A percentile compares a stretch with the other conserved stretches of the same genome.
Conservation (phyloP, 1,140 invertebrate species). For the Zaprionus ornatus region DNA sequence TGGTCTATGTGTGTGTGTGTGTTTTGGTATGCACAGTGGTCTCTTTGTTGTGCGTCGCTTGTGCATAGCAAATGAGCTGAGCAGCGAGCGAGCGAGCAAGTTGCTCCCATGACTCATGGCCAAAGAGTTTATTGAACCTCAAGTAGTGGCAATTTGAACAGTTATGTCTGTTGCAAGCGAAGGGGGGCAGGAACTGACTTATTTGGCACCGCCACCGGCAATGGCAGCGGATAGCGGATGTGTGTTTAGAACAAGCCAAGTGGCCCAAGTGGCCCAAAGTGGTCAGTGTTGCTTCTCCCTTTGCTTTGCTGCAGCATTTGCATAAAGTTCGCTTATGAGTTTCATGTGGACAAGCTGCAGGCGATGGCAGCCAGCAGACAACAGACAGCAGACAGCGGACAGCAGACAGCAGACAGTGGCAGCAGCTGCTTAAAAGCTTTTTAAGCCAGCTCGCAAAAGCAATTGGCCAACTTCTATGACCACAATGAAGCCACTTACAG, state of each 20-base stretch:
- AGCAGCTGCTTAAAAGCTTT: conserved; percentile 76
- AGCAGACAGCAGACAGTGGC: background rate
- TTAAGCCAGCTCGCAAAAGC: conserved; percentile 45
- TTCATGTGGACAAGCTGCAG: conserved; percentile 49
- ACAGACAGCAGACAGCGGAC: too few relatives aligned
- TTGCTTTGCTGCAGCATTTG: conserved; percentile 68
- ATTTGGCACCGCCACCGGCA: conserved; percentile 41
- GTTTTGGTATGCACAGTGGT: conserved; percentile 29
- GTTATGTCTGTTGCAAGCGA: conserved; percentile 36
- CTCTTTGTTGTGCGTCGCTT: conserved; percentile 68
- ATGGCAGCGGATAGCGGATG: conserved; percentile 11
- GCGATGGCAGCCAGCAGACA: background rate
- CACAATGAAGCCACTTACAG: background rate
- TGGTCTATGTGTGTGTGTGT: conserved; percentile 2
- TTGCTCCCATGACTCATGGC: conserved; percentile 54
- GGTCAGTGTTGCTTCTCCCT: background rate
- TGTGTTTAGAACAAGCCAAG: conserved; percentile 11
- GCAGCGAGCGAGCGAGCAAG: background rate
- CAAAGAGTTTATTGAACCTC: conserved; percentile 69
- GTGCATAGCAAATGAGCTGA: conserved; percentile 71
- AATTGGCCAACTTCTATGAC: conserved; percentile 18
- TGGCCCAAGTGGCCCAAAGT: background rate
- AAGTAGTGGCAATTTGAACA: conserved; percentile 32
- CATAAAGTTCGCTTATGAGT: conserved; percentile 79
- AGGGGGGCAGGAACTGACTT: conserved; percentile 41